Conservation (phyloP, 2,888 invertebrate genomes). For the Lasioglossum malachurum region DNA sequence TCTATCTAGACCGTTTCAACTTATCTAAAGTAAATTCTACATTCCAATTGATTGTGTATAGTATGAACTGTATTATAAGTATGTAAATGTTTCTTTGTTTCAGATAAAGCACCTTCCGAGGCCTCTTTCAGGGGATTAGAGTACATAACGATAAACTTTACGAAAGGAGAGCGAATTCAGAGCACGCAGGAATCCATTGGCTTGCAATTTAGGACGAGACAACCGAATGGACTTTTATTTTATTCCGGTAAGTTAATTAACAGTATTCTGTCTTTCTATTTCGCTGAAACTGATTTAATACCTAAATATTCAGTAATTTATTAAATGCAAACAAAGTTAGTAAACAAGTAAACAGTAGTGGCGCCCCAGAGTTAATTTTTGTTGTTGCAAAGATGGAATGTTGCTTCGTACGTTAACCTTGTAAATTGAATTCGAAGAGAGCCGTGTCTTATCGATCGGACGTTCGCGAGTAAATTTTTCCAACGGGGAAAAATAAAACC, state of each 20-base stretch:
- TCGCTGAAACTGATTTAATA: background rate
- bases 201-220: slow-evolving; percentile 96
- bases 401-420: background rate
- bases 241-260: slow-evolving; percentile 90
- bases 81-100: slow-evolving; percentile 80
- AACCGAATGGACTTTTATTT: slow-evolving; percentile 95
- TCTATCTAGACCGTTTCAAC: background rate
- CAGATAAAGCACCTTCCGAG: slow-evolving; percentile 97
- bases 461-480: slow-evolving; percentile 2
- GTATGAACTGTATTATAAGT: background rate
- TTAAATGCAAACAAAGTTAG: too few relatives aligned
- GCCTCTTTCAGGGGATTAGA: slow-evolving; percentile 97
- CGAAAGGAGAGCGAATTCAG: slow-evolving; percentile 94
- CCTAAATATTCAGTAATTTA: background rate
- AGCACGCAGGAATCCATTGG: slow-evolving; percentile 96
- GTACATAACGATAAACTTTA: slow-evolving; percentile 96
- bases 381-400: background rate
- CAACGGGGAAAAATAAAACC: background rate
- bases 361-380: background rate
- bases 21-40: background rate
- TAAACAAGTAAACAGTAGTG: too few relatives aligned
- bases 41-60: background rate
- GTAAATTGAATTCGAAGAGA: background rate
- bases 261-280: background rate
- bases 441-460: background rate